phyloP scores from a whole-genome alignment of 2,797 vertebrate species.

The Tinamus major region DNA sequence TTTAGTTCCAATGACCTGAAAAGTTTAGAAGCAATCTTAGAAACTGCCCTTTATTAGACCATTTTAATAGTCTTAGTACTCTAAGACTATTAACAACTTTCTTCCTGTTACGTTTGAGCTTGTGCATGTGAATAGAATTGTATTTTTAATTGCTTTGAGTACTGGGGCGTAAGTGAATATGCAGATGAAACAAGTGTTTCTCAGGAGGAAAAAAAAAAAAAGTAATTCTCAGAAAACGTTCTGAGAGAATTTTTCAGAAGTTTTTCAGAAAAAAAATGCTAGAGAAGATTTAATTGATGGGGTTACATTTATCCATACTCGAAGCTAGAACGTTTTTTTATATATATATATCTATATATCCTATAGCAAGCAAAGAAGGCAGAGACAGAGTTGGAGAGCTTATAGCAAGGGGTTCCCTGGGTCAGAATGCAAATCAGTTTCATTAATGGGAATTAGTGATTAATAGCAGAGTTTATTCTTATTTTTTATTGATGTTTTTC shows the following conservation, averaged over 20 bases:
- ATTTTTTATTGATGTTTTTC: not conserved
- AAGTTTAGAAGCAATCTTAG: not conserved
- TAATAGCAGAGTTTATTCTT: not conserved
- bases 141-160: not conserved
- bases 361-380: not conserved
- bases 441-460: not conserved
- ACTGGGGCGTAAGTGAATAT: not conserved
- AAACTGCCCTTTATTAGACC: not conserved
- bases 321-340: not conserved
- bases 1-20: fast-evolving
- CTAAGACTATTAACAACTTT: not conserved
- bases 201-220: too few relatives aligned
- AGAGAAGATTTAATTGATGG: not conserved
- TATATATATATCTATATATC: not conserved
- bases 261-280: not conserved
- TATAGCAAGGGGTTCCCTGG: too few relatives aligned
- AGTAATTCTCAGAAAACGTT: too few relatives aligned
- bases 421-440: not conserved
- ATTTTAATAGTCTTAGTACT: not conserved
- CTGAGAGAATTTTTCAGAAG: too few relatives aligned
- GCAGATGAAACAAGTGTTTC: not conserved
- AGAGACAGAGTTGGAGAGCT: not conserved
- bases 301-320: not conserved
- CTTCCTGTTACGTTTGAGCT: not conserved
- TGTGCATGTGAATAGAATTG: too few relatives aligned